Percentiles rank a stretch among this genome's conserved stretches.
These are phyloP conservation scores for Gisinianus flammeolus DNA, from an alignment of 2,888 invertebrate genomes.

Conservation along the genomic window DNA sequence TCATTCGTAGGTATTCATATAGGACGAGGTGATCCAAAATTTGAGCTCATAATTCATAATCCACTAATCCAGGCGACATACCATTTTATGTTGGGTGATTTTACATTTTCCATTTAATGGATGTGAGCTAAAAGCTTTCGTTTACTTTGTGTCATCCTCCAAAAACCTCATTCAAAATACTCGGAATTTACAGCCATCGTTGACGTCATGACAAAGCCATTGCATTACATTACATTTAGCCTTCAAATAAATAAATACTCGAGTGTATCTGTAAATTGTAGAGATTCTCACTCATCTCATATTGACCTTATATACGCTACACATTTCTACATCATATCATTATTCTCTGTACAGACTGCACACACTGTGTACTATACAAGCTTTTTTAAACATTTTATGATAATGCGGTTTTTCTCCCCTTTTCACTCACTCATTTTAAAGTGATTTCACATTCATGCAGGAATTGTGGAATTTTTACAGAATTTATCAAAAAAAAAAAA, in stretches of 20 bases:
- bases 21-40: background rate
- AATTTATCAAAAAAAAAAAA: no score
- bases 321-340: background rate
- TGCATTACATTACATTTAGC: background rate
- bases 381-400: no score
- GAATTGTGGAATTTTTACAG: no score
- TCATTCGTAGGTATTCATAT: background rate
- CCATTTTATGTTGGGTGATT: background rate
- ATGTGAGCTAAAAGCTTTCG: background rate
- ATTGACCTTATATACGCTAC: no score
- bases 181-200: background rate
- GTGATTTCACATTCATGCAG: no score
- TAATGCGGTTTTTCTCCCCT: no score
- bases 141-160: background rate
- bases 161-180: background rate
- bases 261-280: no score
- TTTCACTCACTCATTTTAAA: no score
- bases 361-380: no score
- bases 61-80: background rate
- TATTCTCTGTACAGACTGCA: no score
- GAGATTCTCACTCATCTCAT: no score
- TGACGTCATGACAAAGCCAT: background rate
- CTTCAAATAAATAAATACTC: no score
- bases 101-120: background rate
- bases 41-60: background rate